These are phyloP conservation scores for Philereme transversata DNA, from an alignment of 2,888 invertebrate species.

Conservation along the genomic window DNA sequence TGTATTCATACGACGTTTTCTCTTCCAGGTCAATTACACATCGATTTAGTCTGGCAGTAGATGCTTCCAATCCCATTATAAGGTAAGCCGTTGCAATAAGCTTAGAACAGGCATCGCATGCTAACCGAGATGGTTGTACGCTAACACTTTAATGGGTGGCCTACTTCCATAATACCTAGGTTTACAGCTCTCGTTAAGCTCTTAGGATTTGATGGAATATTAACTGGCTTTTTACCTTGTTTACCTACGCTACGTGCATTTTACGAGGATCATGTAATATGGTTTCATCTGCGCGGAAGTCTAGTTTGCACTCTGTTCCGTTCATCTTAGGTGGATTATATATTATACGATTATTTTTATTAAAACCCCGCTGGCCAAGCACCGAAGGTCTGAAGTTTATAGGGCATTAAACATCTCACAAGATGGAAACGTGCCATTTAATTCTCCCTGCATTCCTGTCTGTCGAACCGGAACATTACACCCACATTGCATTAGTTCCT, in stretches of 20 bases:
- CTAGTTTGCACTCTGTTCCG: no score
- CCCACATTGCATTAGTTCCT: background rate
- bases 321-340: no score
- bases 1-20: constrained; percentile 38
- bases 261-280: no score
- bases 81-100: constrained; percentile 50
- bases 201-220: constrained; percentile 15
- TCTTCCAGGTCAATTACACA: constrained; percentile 73
- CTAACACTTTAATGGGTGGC: constrained; percentile 36
- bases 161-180: constrained; percentile 30
- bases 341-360: no score
- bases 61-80: constrained; percentile 48
- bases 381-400: constrained; percentile 8
- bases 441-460: constrained; percentile 5
- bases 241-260: no score
- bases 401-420: constrained; percentile 9
- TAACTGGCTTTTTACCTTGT: no score
- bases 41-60: constrained; percentile 49
- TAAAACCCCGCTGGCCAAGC: background rate
- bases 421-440: constrained; percentile 2
- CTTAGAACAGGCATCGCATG: constrained; percentile 29
- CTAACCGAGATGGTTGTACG: constrained; percentile 6
- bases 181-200: constrained; percentile 20
- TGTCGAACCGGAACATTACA: constrained; percentile 4
- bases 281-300: no score